Evolutionary conservation across 2,888 invertebrate species (phyloP), one percentile per base, ranked within the genome.

Genomic region (Drosophila cognata): DNA sequence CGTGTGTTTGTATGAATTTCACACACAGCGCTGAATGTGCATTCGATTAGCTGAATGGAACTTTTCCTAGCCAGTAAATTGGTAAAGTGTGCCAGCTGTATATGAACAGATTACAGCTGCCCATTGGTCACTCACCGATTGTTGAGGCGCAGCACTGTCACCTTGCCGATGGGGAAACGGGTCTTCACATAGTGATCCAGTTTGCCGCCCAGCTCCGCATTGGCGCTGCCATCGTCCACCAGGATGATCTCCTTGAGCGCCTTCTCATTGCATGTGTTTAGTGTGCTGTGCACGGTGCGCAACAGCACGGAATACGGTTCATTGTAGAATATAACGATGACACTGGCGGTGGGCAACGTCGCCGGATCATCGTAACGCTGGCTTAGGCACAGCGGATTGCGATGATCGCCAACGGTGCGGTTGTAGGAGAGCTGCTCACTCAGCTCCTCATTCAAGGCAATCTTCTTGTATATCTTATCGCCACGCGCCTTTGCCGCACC

Each of bases 141-240:
- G 90, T 95, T 95, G 63, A 98, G 94, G 36, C 98, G 94, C 29
- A 98, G 93, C 46, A 99, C 94, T 84, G 95, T 95, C 5, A 98
- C 96, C 74, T 94, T 93, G 73, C 95, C 95, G 4, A 94, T 94
- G 18, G 96, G 95, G 60, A 97, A 94, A 38, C 96, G 94, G 2
- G 96, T 96, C 50, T 94, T 93, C 56, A 98, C 94, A 92, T 98
- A 99, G 91, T 97, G 95, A 81, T 96, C 96, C 61, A 98, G 94
- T 85, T 96, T 96, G 67, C 95, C 96, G 90, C 95, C 95, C 77
- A 97, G 94, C 86, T 95, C 97, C 82, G 92, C 95, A 93, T 97
- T 95, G 46, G 97, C 96, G 79, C 98, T 98, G 92, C 96, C 96
- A 93, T 99, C 99, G 92, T 99, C 99, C n/a, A 99, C 96, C 13